Evolutionary conservation across 2,888 invertebrate species (phyloP), one percentile per base, ranked within the genome.

Genomic region (Chaetogeoica ovagalla): DNA sequence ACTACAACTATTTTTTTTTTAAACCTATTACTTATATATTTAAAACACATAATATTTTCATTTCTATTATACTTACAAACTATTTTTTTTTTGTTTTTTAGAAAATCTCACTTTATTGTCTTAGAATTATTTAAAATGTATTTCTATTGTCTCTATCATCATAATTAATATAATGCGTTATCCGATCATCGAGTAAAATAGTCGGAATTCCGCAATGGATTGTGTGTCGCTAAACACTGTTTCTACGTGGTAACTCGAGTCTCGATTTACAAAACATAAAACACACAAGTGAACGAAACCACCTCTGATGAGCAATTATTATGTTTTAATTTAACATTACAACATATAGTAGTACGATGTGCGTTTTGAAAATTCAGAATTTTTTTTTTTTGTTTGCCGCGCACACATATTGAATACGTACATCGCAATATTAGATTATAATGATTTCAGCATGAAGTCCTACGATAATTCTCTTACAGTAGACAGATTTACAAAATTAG

Each of bases 81-180:
- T 23, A 7, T 7, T 2, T 30, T 30, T 30, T 30, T 70, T 30
- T 30, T 30, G 30, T 30, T 30, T 30, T 52, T 69, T 17, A 70
- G 55, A 66, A 77, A 52, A 77, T 77, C 77, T 77, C 77, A 77
- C 77, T 77, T 69, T 77, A 63, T 77, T 77, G 77, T 77, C 77
- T 77, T 77, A 37, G 37, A 69, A 52, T 48, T 30, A 55, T 72
- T 9, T 15, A 2, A 30, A 30, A 23, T 11, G 23, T 19, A 55
- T 21, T 57, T 30, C 39, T 77, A 77, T 77, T 77, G 62, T 77
- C 69, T 69, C 19, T 73, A 43, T 57, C 21, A 39, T 19, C 19
- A 13, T 39, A 19, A 43, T 23, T 57, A 43, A 43, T 57, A 57
- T 65, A 52, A 13, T n/a, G 75, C 57, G 19, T 6, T 55, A 19